Percentiles rank a stretch among this genome's conserved stretches.
phyloP scores from a whole-genome alignment of 2,888 invertebrate genomes.

The Napeogenes sylphis region DNA sequence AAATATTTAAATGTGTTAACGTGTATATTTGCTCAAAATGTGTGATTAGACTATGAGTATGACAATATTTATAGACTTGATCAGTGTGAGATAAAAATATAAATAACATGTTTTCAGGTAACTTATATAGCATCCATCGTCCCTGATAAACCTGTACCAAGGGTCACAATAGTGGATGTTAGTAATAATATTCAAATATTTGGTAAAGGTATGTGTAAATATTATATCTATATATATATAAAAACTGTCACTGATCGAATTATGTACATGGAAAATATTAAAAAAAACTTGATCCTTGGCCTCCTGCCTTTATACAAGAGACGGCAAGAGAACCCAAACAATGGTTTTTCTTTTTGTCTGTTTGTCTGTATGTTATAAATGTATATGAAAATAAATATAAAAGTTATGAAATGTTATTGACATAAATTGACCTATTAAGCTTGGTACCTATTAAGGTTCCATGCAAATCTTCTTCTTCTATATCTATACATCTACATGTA shows the following conservation, averaged over 20 bases:
- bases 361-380: background rate
- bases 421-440: too few relatives aligned
- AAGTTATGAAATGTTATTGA: background rate
- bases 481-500: too few relatives aligned
- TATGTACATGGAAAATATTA: too few relatives aligned
- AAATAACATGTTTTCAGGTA: slow-evolving; percentile 2
- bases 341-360: too few relatives aligned
- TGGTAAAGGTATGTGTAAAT: slow-evolving; percentile 8
- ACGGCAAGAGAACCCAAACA: too few relatives aligned
- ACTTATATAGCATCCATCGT: slow-evolving; percentile 11
- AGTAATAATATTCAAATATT: slow-evolving; percentile 7
- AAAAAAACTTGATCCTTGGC: too few relatives aligned
- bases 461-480: too few relatives aligned
- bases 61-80: background rate
- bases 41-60: background rate
- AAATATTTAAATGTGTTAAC: too few relatives aligned
- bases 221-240: background rate
- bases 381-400: background rate
- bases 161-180: slow-evolving; percentile 12
- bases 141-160: slow-evolving; percentile 8
- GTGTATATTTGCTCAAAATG: background rate
- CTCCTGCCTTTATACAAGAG: too few relatives aligned
- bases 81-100: too few relatives aligned
- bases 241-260: background rate
- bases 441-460: too few relatives aligned